Evolutionary conservation across 2,797 vertebrate species (phyloP).

Genomic region (Dryobates pubescens): DNA sequence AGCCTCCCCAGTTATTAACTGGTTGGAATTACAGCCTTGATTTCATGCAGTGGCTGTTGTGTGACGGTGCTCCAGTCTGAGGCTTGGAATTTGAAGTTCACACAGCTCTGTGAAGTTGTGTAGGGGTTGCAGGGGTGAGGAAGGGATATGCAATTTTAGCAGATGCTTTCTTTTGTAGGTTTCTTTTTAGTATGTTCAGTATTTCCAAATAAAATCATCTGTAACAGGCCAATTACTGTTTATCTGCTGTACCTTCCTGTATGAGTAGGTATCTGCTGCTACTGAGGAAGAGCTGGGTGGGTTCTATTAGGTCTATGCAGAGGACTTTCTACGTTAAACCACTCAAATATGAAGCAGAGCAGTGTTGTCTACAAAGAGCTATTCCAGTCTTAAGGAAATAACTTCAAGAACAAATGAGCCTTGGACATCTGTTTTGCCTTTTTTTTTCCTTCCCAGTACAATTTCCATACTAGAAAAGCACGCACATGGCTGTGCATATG

Average conservation of each 20-base stretch:
- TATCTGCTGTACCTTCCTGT: background rate
- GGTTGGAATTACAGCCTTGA: background rate
- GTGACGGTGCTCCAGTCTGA: background rate
- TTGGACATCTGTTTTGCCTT: slow-evolving; percentile 50
- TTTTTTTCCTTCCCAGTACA: background rate
- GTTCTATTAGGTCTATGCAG: background rate
- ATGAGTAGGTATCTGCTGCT: background rate
- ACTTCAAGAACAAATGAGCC: slow-evolving; percentile 38
- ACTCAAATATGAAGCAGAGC: background rate
- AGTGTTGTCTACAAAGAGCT: background rate
- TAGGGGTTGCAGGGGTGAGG: background rate
- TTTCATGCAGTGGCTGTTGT: slow-evolving; percentile 3
- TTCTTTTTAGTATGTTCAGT: background rate
- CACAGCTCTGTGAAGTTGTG: background rate
- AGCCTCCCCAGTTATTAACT: slow-evolving; percentile 3
- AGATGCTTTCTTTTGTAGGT: background rate
- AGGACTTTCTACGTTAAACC: background rate
- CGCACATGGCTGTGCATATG: slow-evolving; percentile 63
- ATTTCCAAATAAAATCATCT: background rate
- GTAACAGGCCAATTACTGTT: background rate
- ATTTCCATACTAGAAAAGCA: slow-evolving; percentile 42
- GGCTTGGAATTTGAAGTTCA: background rate
- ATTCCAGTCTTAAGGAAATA: slow-evolving; percentile 48
- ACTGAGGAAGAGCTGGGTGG: background rate
- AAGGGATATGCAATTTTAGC: background rate